Conservation (phyloP, 1,140 invertebrate species). For the Atta colombica region DNA sequence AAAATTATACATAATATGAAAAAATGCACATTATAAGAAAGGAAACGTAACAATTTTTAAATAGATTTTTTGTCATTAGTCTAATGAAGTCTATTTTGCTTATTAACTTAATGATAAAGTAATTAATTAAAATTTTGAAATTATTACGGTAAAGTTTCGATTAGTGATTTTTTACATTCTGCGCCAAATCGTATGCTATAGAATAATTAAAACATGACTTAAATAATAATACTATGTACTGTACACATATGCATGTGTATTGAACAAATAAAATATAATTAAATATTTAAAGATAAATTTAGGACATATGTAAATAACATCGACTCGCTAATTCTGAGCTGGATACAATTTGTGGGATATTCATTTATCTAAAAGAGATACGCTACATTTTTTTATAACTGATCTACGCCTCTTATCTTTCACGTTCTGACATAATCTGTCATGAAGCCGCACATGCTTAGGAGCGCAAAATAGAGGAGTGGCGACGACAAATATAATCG, state of each 20-base stretch:
- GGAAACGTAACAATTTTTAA: not conserved
- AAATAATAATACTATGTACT: not conserved
- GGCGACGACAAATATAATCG: conserved; percentile 45
- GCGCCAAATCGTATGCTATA: not conserved
- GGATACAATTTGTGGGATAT: not conserved
- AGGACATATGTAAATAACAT: not conserved
- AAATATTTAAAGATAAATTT: not conserved
- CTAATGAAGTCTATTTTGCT: not conserved
- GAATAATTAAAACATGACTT: not conserved
- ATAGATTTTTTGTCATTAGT: not conserved
- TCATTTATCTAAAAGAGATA: conserved; percentile 25
- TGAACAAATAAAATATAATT: not conserved
- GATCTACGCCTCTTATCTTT: not conserved
- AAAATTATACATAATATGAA: not conserved
- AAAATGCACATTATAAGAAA: not conserved
- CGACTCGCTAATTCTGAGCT: not conserved
- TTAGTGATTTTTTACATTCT: not conserved
- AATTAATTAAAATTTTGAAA: conserved; percentile 8
- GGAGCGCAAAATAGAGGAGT: conserved; percentile 22
- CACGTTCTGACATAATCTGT: conserved; percentile 19
- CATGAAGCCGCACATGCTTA: not conserved
- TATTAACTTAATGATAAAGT: not conserved
- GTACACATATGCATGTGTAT: not conserved
- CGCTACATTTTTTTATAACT: not conserved
- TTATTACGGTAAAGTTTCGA: conserved; percentile 1